Evolutionary conservation across 2,113 vertebrate genomes (phyloP), one percentile per base, ranked within the genome.

Genomic region (Myrmophylax atrothorax): DNA sequence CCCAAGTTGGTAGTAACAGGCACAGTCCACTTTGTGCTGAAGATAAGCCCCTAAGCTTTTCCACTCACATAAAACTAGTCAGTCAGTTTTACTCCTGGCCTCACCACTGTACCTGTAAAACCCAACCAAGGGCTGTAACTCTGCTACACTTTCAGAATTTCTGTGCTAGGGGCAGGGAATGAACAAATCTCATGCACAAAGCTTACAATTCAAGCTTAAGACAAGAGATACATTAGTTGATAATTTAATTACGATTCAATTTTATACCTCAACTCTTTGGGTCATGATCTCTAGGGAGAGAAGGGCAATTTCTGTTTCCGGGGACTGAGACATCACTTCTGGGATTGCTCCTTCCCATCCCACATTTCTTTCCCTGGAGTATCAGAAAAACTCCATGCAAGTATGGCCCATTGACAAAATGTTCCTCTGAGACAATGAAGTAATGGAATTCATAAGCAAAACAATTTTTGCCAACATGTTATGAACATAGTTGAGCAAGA

Each of bases 401-500:
- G 33, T 78, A 84, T 0, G 3, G 35, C 13, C 37, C 78, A 52
- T 12, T 3, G 2, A 72, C 5, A 4, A 94, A 94, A 67, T 4
- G 3, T 18, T 70, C 16, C n/a, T 86, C 56, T 23, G 31, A 78
- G 38, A 67, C 26, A 75, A 42, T 6, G 38, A 70, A 94, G 38
- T 50, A 86, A 80, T 7, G 3, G 55, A 84, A 89, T 67, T 63
- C 70, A 93, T 49, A 58, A 81, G 59, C 60, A 87, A 77, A 72
- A 42, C 56, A 35, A 42, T 74, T 89, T 88, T 72, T 89, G 76
- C 80, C 89, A 94, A 84, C 67, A 58, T 28, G 25, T 55, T 77
- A 84, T 14, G 26, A 96, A 74, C 6, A 28, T 13, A 56, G 47
- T 95, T 97, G 95, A 84, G 95, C 56, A 94, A 95, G 60, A 95